Base-by-base conservation (phyloP, 2,797 vertebrate species). In the Melanotaenia parkinsoni region DNA sequence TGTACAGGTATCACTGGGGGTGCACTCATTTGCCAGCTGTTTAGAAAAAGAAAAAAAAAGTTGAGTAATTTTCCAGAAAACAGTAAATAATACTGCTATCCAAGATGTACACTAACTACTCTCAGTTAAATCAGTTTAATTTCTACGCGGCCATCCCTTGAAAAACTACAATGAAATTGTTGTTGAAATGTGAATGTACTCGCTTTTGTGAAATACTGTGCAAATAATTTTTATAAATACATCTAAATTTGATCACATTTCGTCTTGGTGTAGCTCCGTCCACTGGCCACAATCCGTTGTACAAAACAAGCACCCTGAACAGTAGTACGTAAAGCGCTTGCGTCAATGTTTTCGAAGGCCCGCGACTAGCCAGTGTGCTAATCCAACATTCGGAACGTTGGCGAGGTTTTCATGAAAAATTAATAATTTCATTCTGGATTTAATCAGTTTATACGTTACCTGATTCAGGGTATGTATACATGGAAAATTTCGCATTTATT, bases 381-480 rank as follows among this genome's bases (percentile, higher is more conserved):
- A 82, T 60, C 51, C 37, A 86, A 63, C 76, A 75, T 33, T 51
- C 59, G 18, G 51, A 70, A 54, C 78, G 45, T 79, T 82, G 62
- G 30, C 59, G n/a, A 73, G 24, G 51, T 40, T 84, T 84, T 70
- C 11, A 40, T 8, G 4, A 69, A 7, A 45, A 32, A 50, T 51
- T 58, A 53, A 50, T n/a, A 18, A 11, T 7, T 35, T 37, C 26
- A 14, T 63, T 57, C 54, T 37, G 18, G 14, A 16, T 69, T 83
- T 66, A 51, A 35, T 24, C 4, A 5, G 1, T 40, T 28, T 59
- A 16, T 14, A 67, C 70, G 32, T 37, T 50, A 14, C 67, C 50
- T 64, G 59, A 35, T 20, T 70, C 26, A 32, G 70, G 92, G 92
- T 93, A 90, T 3, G 91, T 90, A 74, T 50, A n/a, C 5, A 10